These are phyloP conservation scores for Caenorhabditis zanzibari DNA, from an alignment of 2,888 invertebrate genomes.

Conservation along the genomic window DNA sequence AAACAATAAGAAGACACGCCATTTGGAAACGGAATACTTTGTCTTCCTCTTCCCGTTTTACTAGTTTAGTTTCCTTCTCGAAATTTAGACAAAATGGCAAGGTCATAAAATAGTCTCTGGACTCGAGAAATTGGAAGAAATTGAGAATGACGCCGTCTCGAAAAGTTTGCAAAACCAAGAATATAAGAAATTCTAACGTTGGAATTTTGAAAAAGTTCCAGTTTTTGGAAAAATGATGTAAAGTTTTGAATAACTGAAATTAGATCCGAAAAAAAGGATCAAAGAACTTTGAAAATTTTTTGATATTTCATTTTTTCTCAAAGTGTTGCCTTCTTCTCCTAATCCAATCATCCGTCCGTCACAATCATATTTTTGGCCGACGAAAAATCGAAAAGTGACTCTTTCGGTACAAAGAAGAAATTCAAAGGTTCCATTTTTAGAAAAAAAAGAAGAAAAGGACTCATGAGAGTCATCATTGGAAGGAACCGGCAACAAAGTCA, in stretches of 20 bases:
- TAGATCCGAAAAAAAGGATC: slow-evolving; percentile 10
- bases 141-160: slow-evolving; percentile 3
- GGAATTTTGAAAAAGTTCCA: slow-evolving; percentile 2
- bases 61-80: background rate
- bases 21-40: slow-evolving; percentile 41
- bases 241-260: slow-evolving; percentile 3
- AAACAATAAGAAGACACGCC: slow-evolving; percentile 30
- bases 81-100: slow-evolving; percentile 19
- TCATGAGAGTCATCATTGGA: slow-evolving; percentile 41
- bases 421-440: slow-evolving; percentile 1
- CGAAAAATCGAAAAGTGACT: slow-evolving; percentile 28
- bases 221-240: slow-evolving; percentile 9
- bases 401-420: background rate
- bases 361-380: slow-evolving; percentile 42
- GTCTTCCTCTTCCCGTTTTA: slow-evolving; percentile 10
- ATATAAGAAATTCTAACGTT: slow-evolving; percentile 33
- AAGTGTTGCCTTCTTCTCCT: slow-evolving; percentile 16
- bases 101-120: slow-evolving; percentile 49
- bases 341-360: slow-evolving; percentile 48
- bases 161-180: slow-evolving; percentile 11
- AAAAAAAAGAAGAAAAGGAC: background rate
- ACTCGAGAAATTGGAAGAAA: background rate
- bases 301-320: slow-evolving; percentile 5
- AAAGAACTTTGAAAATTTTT: slow-evolving; percentile 23
- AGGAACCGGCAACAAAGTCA: slow-evolving; percentile 38